phyloP scores from a whole-genome alignment of 2,113 vertebrate genomes.

The Notarius quadriscutis region DNA sequence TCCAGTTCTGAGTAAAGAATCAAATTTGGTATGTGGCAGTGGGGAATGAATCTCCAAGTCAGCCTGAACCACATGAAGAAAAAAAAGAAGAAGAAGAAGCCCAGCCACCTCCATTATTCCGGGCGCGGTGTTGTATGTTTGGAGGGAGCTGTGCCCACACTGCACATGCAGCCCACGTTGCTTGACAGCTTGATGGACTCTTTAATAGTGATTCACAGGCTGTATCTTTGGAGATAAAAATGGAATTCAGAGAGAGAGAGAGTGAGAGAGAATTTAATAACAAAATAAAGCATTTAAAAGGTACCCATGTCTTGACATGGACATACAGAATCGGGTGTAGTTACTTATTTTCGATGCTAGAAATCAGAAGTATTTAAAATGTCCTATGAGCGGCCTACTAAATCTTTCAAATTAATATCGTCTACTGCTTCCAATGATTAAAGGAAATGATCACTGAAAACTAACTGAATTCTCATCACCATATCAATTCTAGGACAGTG shows the following conservation, averaged over 20 bases:
- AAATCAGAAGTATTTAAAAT: not conserved
- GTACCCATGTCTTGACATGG: constrained; percentile 63
- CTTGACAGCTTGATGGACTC: constrained; percentile 76
- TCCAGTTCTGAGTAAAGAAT: constrained; percentile 56
- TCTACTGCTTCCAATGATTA: not conserved
- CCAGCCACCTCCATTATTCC: constrained; percentile 70
- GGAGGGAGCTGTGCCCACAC: constrained; percentile 64
- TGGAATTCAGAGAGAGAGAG: constrained; percentile 70
- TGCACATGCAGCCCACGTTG: constrained; percentile 71
- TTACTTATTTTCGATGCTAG: not conserved
- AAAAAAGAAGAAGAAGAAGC: constrained; percentile 63
- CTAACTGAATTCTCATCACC: too few relatives aligned
- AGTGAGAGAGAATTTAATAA: constrained; percentile 70
- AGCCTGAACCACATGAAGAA: constrained; percentile 20
- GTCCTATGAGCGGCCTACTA: not conserved
- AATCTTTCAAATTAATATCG: not conserved
- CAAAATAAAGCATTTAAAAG: constrained; percentile 72
- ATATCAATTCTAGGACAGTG: too few relatives aligned
- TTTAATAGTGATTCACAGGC: constrained; percentile 78
- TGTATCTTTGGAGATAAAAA: constrained; percentile 77
- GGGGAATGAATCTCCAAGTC: constrained; percentile 56
- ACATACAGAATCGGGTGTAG: constrained; percentile 41
- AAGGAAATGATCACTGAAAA: too few relatives aligned
- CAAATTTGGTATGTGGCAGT: constrained; percentile 67
- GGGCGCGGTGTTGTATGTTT: constrained; percentile 68